Percentiles rank a stretch among this genome's conserved stretches.
phyloP scores from a whole-genome alignment of 2,113 vertebrate species.

The Colius striatus region DNA sequence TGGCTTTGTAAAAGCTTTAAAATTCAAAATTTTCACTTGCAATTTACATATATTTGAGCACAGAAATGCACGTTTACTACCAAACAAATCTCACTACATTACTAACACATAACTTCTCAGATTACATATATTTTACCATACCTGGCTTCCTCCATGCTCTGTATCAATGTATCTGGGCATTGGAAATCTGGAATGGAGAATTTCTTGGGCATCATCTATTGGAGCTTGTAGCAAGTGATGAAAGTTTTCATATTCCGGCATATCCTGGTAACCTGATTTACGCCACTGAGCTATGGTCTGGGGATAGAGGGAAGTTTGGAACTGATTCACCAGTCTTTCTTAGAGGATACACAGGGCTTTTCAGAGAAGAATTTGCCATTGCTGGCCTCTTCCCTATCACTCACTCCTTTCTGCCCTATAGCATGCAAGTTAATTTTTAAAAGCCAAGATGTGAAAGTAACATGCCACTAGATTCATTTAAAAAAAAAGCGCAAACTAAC shows the following conservation, averaged over 20 bases:
- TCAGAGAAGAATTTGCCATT: neutral
- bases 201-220: constrained; percentile 94
- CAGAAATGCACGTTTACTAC: neutral
- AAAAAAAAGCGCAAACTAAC: neutral
- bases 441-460: neutral
- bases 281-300: constrained; percentile 97
- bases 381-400: neutral
- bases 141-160: constrained; percentile 97
- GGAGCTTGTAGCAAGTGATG: constrained; percentile 94
- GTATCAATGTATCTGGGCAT: constrained; percentile 98
- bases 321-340: neutral
- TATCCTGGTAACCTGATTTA: constrained; percentile 95
- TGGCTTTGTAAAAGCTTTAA: neutral
- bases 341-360: neutral
- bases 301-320: constrained; percentile 56
- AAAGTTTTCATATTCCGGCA: constrained; percentile 96
- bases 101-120: neutral
- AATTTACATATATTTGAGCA: neutral
- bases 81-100: neutral
- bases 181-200: constrained; percentile 93
- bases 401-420: neutral
- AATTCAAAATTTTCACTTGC: neutral
- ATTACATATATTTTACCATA: constrained; percentile 32
- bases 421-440: neutral
- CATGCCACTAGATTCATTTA: neutral